Conservation (phyloP, 2,888 invertebrate genomes). For the Eumerus sabulonum region DNA sequence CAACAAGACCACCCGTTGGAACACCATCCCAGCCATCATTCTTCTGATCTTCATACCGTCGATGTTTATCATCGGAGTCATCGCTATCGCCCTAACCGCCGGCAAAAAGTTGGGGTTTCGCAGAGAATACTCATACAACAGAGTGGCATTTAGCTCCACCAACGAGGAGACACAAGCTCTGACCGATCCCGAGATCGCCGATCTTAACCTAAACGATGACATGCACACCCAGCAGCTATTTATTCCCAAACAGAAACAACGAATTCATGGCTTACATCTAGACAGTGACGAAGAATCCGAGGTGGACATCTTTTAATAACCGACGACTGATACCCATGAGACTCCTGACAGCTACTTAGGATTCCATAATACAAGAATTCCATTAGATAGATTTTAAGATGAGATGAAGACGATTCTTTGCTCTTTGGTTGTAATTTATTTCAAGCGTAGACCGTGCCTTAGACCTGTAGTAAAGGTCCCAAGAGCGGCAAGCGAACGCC, state of each 20-base stretch:
- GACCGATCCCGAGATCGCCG: constrained; percentile 34
- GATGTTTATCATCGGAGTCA: constrained; percentile 64
- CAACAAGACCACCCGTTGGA: constrained; percentile 20
- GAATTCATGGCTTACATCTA: too few species aligned
- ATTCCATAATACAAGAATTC: too few species aligned
- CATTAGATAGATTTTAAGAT: too few species aligned
- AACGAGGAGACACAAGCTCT: constrained; percentile 61
- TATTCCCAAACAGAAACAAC: constrained; percentile 52
- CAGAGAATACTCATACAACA: constrained; percentile 71
- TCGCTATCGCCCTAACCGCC: constrained; percentile 40
- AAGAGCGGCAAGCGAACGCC: too few species aligned
- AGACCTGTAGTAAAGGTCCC: too few species aligned
- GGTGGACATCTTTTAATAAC: too few species aligned
- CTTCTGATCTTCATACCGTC: constrained; percentile 70
- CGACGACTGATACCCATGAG: too few species aligned
- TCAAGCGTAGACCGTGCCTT: too few species aligned
- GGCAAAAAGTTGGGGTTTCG: constrained; percentile 39
- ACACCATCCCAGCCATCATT: constrained; percentile 45
- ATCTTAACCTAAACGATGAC: constrained; percentile 9
- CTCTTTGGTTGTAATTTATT: too few species aligned
- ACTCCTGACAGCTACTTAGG: too few species aligned
- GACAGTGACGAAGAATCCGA: too few species aligned
- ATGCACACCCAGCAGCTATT: constrained; percentile 27
- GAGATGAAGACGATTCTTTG: too few species aligned
- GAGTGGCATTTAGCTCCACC: constrained; percentile 72